Evolutionary conservation across 2,797 vertebrate species (phyloP).

Genomic region (Sebastiscus albofasciatus): DNA sequence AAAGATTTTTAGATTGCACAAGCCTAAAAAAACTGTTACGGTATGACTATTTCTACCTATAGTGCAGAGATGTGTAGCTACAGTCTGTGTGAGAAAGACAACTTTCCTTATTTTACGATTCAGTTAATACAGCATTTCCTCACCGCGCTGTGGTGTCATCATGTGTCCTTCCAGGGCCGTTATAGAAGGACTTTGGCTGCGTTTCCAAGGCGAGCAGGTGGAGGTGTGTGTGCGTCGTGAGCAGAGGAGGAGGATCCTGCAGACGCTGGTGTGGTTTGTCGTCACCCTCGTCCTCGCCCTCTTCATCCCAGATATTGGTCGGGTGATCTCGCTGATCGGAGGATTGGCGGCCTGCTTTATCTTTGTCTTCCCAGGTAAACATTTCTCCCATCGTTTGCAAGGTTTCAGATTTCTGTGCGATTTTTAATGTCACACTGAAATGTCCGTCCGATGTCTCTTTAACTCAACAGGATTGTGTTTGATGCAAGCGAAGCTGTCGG

Average conservation of each 20-base stretch:
- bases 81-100: not conserved
- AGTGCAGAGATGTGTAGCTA: not conserved
- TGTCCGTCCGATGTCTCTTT: not conserved
- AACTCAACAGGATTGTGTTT: constrained; percentile 88
- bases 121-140: not conserved
- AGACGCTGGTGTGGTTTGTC: constrained; percentile 92
- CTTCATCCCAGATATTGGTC: constrained; percentile 96
- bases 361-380: constrained; percentile 92
- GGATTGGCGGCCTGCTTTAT: constrained; percentile 97
- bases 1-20: not conserved
- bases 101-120: not conserved
- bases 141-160: not conserved
- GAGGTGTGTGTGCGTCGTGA: constrained; percentile 92
- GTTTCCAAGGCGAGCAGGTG: constrained; percentile 88
- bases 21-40: not conserved
- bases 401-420: not conserved
- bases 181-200: constrained; percentile 95
- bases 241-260: constrained; percentile 87
- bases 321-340: constrained; percentile 95
- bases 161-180: constrained; percentile 85
- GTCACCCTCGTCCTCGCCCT: constrained; percentile 93
- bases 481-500: constrained; percentile 92
- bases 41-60: not conserved
- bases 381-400: not conserved
- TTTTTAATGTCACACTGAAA: not conserved